Evolutionary conservation across 1,140 invertebrate species (phyloP).

Genomic region (Mercenaria mercenaria): DNA sequence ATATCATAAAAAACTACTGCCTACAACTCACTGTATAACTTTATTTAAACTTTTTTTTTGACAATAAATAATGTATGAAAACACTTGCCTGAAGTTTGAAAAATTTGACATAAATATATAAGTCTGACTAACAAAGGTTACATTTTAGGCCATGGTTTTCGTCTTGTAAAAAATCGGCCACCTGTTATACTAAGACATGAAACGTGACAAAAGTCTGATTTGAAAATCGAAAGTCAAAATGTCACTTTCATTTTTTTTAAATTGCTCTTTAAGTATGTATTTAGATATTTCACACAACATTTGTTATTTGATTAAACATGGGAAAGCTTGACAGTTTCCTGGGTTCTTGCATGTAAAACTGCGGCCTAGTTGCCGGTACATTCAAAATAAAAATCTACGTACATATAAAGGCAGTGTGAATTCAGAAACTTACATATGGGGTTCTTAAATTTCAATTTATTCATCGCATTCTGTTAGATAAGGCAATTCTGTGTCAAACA

Average conservation of each 20-base stretch:
- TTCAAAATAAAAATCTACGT: neutral
- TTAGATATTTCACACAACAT: neutral
- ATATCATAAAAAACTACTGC: too few species aligned
- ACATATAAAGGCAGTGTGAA: neutral
- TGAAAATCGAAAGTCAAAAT: neutral
- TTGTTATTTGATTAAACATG: neutral
- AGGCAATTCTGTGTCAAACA: constrained; percentile 15
- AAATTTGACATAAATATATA: too few species aligned
- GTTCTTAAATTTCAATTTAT: constrained; percentile 30
- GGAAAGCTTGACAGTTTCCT: neutral
- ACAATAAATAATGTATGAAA: too few species aligned
- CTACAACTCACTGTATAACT: too few species aligned
- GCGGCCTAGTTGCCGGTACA: neutral
- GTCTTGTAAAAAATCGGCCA: too few species aligned
- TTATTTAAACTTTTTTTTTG: too few species aligned
- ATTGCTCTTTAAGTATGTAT: constrained; percentile 1
- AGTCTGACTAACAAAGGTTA: too few species aligned
- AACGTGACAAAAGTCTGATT: neutral
- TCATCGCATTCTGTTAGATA: neutral
- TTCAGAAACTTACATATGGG: neutral
- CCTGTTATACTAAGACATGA: too few species aligned
- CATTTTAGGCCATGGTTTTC: too few species aligned
- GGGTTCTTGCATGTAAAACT: neutral
- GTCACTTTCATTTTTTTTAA: neutral
- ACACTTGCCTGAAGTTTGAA: too few species aligned